A percentile compares a stretch with the other conserved stretches of the same genome.
Conservation (phyloP, 2,888 invertebrate species). For the Xanthorhoe spadicearia region DNA sequence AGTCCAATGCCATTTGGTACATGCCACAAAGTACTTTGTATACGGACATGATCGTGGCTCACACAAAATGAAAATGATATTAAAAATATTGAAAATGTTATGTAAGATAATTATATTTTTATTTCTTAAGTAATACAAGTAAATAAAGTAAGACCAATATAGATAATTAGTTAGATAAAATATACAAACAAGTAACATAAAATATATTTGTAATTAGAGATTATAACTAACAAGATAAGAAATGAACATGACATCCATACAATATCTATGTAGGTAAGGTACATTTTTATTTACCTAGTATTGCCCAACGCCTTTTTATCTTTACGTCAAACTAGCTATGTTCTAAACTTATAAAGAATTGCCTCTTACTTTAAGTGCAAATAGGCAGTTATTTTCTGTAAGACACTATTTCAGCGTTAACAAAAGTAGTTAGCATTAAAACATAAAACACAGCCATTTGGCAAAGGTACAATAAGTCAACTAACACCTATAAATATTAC, state of each 20-base stretch:
- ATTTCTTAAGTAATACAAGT: neutral
- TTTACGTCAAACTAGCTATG: neutral
- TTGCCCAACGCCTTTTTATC: neutral
- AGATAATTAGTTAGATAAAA: neutral
- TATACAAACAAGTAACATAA: neutral
- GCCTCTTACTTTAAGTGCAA: neutral
- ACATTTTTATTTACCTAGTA: neutral
- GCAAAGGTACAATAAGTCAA: constrained; percentile 32
- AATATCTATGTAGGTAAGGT: neutral
- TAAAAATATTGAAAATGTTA: no score
- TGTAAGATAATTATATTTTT: no score
- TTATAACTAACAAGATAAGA: neutral
- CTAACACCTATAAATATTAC: constrained; percentile 7
- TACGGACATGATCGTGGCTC: no score
- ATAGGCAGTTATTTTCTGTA: neutral
- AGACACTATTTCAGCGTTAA: neutral
- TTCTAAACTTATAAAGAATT: neutral
- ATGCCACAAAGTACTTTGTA: no score
- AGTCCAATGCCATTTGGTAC: no score
- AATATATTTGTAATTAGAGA: neutral
- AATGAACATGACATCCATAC: neutral
- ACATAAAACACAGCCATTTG: constrained; percentile 40
- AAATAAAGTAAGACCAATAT: neutral
- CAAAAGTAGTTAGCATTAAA: constrained; percentile 3
- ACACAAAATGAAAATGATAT: no score